phyloP scores from a whole-genome alignment of 2,113 vertebrate species.

The Onychostoma macrolepis region DNA sequence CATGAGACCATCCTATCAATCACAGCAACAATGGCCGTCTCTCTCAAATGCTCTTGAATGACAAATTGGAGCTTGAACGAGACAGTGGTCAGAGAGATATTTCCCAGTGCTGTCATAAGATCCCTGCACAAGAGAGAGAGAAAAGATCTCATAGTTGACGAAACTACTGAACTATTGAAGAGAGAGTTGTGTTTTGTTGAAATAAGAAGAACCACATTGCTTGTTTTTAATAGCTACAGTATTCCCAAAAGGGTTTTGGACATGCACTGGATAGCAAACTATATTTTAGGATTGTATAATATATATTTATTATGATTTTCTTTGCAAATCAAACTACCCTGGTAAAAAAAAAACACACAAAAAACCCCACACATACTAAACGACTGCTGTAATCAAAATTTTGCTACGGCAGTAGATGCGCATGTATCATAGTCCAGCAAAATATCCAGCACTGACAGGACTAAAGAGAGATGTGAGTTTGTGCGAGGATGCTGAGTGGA shows the following conservation, averaged over 20 bases:
- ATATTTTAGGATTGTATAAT: too few relatives aligned
- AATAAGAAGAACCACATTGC: neutral
- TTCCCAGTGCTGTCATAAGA: slow-evolving; percentile 45
- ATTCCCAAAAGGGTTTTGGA: too few relatives aligned
- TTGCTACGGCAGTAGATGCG: neutral
- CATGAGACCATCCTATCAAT: slow-evolving; percentile 57
- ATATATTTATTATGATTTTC: too few relatives aligned
- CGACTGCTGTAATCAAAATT: too few relatives aligned
- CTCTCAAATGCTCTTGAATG: slow-evolving; percentile 56
- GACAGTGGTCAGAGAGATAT: slow-evolving; percentile 50
- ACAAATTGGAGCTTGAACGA: slow-evolving; percentile 67
- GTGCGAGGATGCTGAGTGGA: neutral
- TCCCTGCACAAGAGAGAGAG: slow-evolving; percentile 49
- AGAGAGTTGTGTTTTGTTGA: neutral
- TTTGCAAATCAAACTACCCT: too few relatives aligned
- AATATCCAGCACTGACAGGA: neutral
- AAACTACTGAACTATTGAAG: neutral
- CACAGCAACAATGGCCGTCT: slow-evolving; percentile 58
- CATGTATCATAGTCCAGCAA: neutral
- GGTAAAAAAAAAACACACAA: too few relatives aligned
- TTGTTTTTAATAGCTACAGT: neutral
- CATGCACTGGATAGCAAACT: too few relatives aligned
- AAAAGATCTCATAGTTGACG: neutral
- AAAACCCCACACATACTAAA: too few relatives aligned
- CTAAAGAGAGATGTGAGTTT: neutral